Base-by-base conservation (phyloP, 2,797 vertebrate genomes). In the Spondyliosoma cantharus region DNA sequence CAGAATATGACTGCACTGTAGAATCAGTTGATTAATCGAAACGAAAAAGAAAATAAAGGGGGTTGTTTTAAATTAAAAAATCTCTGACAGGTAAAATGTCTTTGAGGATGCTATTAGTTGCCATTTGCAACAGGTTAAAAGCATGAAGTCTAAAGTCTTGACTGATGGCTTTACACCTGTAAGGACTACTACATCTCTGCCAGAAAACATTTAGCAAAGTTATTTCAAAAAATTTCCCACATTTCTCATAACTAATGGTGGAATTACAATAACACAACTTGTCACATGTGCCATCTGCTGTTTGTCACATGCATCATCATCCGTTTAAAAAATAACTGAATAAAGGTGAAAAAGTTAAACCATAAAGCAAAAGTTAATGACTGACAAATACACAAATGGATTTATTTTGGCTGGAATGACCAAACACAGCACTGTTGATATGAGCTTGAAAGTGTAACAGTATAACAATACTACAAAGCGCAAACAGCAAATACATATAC, bases 381-480 rank as follows among this genome's bases (percentile, higher is more conserved):
- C 5, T 53, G 73, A 86, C 73, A 79, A 83, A 77, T 81, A 82
- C 57, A 91, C 77, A 89, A 67, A 86, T 80, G 56, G 32, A 17
- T 92, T 94, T 93, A 93, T 93, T 91, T 91, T 85, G 73, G 45
- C 83, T 80, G 70, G 25, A 24, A 73, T 85, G 81, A 86, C 29
- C 25, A 68, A 79, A 83, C 80, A 90, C 81, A 91, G 82, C 61
- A 86, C 63, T 71, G 56, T 19, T 76, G 68, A 83, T 43, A 81
- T 75, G 80, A 86, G 12, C 32, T 80, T 57, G 73, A 59, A 77
- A 61, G 48, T 72, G 42, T 78, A 82, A 90, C 80, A 85, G 62
- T 54, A 71, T 81, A 81, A 69, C 64, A 78, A 70, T 71, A 85
- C 60, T 80, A 69, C 61, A 72, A 85, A 86, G 65, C 27, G 1